Conservation (phyloP, 1,140 invertebrate species). For the Homarus americanus region DNA sequence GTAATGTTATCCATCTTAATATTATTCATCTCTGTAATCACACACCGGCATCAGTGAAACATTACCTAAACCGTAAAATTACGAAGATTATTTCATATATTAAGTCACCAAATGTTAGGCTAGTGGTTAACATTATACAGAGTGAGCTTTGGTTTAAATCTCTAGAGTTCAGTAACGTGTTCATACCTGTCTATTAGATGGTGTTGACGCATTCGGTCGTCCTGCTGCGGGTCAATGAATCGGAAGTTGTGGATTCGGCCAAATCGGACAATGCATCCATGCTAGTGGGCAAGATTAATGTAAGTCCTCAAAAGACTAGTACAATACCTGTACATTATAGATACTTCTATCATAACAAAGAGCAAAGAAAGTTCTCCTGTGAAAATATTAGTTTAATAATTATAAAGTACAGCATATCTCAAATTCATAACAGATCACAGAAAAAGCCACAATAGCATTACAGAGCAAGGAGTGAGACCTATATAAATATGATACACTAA, state of each 20-base stretch:
- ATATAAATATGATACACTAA: too few species aligned
- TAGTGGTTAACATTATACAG: background rate
- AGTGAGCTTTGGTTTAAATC: background rate
- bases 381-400: too few species aligned
- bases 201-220: conserved; percentile 80
- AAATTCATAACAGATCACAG: too few species aligned
- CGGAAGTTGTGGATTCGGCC: conserved; percentile 94
- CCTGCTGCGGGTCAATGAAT: conserved; percentile 93
- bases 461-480: too few species aligned
- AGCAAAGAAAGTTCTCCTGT: too few species aligned
- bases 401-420: too few species aligned
- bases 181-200: conserved; percentile 55
- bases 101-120: background rate
- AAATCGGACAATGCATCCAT: conserved; percentile 92
- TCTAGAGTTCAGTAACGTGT: background rate
- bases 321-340: too few species aligned
- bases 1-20: background rate
- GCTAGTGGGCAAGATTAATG: conserved; percentile 67
- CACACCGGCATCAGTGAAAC: too few species aligned
- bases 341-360: too few species aligned
- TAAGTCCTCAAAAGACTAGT: too few species aligned
- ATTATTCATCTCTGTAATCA: background rate
- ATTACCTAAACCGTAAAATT: too few species aligned
- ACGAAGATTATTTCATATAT: background rate
- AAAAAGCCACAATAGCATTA: too few species aligned